Evolutionary conservation across 2,888 invertebrate genomes (phyloP).

Genomic region (Disparrhopalites patrizii): DNA sequence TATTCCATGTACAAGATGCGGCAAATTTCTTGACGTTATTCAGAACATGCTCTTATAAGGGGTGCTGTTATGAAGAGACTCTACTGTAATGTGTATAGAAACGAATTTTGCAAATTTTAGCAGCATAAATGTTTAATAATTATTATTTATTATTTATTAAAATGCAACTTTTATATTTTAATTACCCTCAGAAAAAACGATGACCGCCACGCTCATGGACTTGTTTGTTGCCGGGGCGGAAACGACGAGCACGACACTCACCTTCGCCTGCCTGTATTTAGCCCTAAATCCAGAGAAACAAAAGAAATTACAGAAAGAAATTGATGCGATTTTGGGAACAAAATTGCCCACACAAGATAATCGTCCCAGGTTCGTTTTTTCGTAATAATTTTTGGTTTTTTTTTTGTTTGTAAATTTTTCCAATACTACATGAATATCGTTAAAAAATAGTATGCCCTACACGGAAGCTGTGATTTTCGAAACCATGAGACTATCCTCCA

Average conservation of each 20-base stretch:
- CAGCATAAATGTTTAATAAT: not conserved
- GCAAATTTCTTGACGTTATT: too few species aligned
- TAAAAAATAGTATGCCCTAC: slow-evolving; percentile 22
- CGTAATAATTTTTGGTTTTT: too few species aligned
- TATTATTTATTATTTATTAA: too few species aligned
- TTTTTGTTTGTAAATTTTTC: too few species aligned
- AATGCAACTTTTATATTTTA: too few species aligned
- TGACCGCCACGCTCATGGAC: slow-evolving; percentile 35
- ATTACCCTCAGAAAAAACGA: slow-evolving; percentile 31
- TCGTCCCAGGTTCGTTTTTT: slow-evolving; percentile 27
- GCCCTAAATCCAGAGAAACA: slow-evolving; percentile 31
- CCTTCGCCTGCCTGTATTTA: slow-evolving; percentile 36
- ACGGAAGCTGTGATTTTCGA: slow-evolving; percentile 24
- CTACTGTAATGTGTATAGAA: too few species aligned
- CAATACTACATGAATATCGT: too few species aligned
- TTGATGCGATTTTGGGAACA: slow-evolving; percentile 9
- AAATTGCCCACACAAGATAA: slow-evolving; percentile 28
- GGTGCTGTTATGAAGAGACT: too few species aligned
- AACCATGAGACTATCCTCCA: slow-evolving; percentile 15
- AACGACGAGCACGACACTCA: slow-evolving; percentile 35
- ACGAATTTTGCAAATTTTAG: too few species aligned
- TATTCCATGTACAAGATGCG: too few species aligned
- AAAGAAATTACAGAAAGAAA: slow-evolving; percentile 31
- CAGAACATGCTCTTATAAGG: too few species aligned
- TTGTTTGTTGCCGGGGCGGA: slow-evolving; percentile 40